These are phyloP conservation scores for Pocillopora verrucosa DNA, from an alignment of 64 coral and sea anemone genomes.

Conservation along the genomic window DNA sequence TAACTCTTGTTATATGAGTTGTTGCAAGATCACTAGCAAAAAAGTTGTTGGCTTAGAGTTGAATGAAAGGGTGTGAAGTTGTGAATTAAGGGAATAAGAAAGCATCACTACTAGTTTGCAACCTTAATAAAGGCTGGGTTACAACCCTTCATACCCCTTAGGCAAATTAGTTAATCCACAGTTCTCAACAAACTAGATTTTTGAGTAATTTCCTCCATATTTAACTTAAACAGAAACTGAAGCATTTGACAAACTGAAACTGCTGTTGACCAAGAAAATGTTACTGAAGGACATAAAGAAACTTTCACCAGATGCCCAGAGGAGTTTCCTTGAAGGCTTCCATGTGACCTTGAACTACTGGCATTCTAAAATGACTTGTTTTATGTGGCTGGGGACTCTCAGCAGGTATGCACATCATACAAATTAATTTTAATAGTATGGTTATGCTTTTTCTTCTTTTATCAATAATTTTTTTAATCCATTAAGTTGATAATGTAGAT, in stretches of 20 bases:
- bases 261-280: neutral
- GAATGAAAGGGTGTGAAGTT: slow-evolving; percentile 14
- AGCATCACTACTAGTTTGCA: slow-evolving; percentile 23
- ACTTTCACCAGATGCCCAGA: slow-evolving; percentile 38
- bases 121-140: slow-evolving; percentile 37
- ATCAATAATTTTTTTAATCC: too few relatives aligned
- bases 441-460: too few relatives aligned
- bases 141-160: neutral
- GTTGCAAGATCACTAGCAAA: neutral
- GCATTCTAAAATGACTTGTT: slow-evolving; percentile 31
- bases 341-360: slow-evolving; percentile 35
- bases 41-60: neutral
- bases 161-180: too few relatives aligned
- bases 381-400: slow-evolving; percentile 7
- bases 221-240: neutral
- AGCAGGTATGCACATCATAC: neutral
- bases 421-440: neutral
- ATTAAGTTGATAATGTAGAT: too few relatives aligned
- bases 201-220: too few relatives aligned
- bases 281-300: slow-evolving; percentile 10
- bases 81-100: slow-evolving; percentile 9
- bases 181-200: too few relatives aligned
- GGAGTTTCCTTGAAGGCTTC: slow-evolving; percentile 27
- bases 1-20: neutral
- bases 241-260: slow-evolving; percentile 18